Evolutionary conservation across 2,113 vertebrate species (phyloP).

Genomic region (Osmerus eperlanus): DNA sequence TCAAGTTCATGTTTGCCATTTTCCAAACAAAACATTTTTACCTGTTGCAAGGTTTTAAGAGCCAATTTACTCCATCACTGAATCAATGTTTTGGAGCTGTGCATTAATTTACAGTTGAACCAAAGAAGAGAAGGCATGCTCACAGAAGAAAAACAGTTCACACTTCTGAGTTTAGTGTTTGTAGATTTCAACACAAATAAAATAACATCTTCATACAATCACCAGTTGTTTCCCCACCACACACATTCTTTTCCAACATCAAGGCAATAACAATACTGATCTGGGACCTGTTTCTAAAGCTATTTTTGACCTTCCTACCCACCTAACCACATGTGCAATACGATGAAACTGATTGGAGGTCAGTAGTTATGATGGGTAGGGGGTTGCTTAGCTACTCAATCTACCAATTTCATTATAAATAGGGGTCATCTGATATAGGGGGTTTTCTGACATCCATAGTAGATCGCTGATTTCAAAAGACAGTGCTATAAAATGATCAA

Average conservation of each 20-base stretch:
- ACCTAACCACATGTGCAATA: constrained; percentile 33
- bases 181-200: constrained; percentile 16
- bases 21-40: constrained; percentile 4
- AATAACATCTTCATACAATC: constrained; percentile 11
- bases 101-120: constrained; percentile 34
- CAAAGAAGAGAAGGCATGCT: constrained; percentile 56
- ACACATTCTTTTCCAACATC: constrained; percentile 19
- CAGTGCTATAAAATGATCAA: constrained; percentile 16
- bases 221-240: constrained; percentile 4
- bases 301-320: not conserved
- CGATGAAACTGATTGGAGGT: constrained; percentile 6
- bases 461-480: constrained; percentile 39
- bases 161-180: constrained; percentile 37
- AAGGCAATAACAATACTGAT: constrained; percentile 19
- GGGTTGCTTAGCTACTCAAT: constrained; percentile 3
- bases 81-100: constrained; percentile 32
- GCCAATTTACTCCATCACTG: constrained; percentile 21
- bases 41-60: not conserved
- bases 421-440: constrained; percentile 1
- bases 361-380: constrained; percentile 1
- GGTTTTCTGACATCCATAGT: not conserved
- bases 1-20: constrained; percentile 44
- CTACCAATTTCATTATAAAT: not conserved
- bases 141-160: constrained; percentile 33
- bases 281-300: constrained; percentile 38